These are phyloP conservation scores for Thaumetopoea pityocampa DNA, from an alignment of 1,140 invertebrate species.

Conservation along the genomic window DNA sequence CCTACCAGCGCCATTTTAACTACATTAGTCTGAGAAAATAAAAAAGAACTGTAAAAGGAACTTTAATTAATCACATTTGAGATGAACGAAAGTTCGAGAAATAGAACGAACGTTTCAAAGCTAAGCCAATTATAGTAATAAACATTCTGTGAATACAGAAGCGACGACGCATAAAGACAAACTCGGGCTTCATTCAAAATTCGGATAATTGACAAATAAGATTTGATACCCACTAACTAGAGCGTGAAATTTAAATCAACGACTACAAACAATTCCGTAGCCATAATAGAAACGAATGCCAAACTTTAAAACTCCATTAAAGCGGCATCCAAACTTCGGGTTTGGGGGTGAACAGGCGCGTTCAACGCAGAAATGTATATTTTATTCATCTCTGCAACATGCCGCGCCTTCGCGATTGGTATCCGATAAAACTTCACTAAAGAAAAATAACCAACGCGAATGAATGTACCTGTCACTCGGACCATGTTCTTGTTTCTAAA, in stretches of 20 bases:
- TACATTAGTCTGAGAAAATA: constrained; percentile 35
- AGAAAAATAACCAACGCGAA: constrained; percentile 65
- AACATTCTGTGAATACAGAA: constrained; percentile 25
- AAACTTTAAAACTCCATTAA: constrained; percentile 65
- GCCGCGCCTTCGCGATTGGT: constrained; percentile 48
- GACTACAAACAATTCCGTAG: constrained; percentile 54
- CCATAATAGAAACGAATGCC: constrained; percentile 61
- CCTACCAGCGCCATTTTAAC: constrained; percentile 40
- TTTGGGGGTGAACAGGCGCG: constrained; percentile 43
- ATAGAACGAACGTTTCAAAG: not conserved
- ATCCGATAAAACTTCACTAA: constrained; percentile 59
- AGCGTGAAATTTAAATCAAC: constrained; percentile 62
- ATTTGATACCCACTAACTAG: constrained; percentile 47
- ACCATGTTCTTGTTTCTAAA: constrained; percentile 70
- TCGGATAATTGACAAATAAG: constrained; percentile 46
- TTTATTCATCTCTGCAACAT: constrained; percentile 64
- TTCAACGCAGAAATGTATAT: constrained; percentile 55
- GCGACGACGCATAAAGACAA: constrained; percentile 25
- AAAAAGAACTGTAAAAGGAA: not conserved
- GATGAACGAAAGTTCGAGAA: not conserved
- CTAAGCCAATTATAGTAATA: constrained; percentile 15
- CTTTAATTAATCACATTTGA: not conserved
- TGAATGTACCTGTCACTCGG: constrained; percentile 70
- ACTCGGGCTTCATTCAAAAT: constrained; percentile 18
- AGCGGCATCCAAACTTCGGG: constrained; percentile 50